Base-by-base conservation (phyloP, 2,113 vertebrate genomes). In the Hippotragus niger region DNA sequence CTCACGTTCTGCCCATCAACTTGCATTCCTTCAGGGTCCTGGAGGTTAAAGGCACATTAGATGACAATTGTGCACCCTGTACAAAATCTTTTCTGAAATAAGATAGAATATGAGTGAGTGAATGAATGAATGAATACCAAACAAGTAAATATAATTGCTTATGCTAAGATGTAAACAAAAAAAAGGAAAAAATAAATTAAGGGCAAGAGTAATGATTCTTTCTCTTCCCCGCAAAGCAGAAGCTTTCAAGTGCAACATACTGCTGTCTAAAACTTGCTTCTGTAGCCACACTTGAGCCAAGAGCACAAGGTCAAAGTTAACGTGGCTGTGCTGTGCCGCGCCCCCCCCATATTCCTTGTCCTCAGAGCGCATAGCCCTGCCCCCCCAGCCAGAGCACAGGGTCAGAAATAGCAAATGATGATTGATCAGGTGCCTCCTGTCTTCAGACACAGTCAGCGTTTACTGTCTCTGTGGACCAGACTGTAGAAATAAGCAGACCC, bases 351-450 rank as follows among this genome's bases (percentile, higher is more conserved):
- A 14, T n/a, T 88, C 64, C 85, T 27, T 25, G 85, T 83, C 87
- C 50, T 86, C 2, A 23, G 81, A 40, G 88, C 6, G 6, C 78
- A 62, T 17, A 91, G 67, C 31, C 2, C 89, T 52, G 80, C 23
- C 40, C 74, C 81, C 81, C 81, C 43, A 43, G 57, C 92, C 64
- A 64, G 81, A 88, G 90, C n/a, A 33, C 25, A 80, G 81, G 97
- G 50, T 98, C 97, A 53, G 95, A 95, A 96, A 94, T 45, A 96
- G 62, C 97, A 96, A 95, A 47, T 23, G 86, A 62, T 19, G 5
- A 97, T 98, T 97, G 93, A 96, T 97, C 81, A 97, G 60, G 64
- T 52, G 76, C 52, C 80, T 55, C 47, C 95, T 94, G 36, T 96
- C 97, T 97, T 53, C 91, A 93, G 95, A 45, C 88, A 47, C 55